Base-by-base conservation (phyloP, 2,113 vertebrate species). In the Rhinogobius similis region DNA sequence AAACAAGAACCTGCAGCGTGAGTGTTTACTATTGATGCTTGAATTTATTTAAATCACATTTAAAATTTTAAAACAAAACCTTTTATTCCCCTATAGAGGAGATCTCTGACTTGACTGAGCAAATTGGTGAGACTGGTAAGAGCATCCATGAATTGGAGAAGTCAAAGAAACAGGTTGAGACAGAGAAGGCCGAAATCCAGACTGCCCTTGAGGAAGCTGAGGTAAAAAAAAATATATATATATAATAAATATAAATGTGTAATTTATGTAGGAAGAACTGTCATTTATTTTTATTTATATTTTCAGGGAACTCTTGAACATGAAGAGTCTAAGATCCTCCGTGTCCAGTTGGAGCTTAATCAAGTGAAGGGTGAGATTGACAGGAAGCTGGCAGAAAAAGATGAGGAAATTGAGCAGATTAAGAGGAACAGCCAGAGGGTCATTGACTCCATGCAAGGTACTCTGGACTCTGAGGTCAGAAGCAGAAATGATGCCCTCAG, bases 261-360 rank as follows among this genome's bases (percentile, higher is more conserved):
- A 48, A 48, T 13, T 0, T 63, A 48, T 67, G 70, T 62, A n/a
- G 44, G 44, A 48, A 20, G 18, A 46, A 4, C n/a, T n/a, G 18
- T 48, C 0, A 18, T 44, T 16, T 5, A n/a, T 1, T n/a, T 20
- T 6, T 48, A 7, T 41, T 41, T 48, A 9, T 48, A 13, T n/a
- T 48, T 46, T n/a, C 44, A 48, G 44, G 44, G 44, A 48, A 48
- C 44, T 48, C 44, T 48, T 48, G 44, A 48, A 48, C 44, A 48
- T 48, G 44, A 48, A 48, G 44, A 48, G 44, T 48, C 44, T n/a
- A 48, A 48, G 44, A 48, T 48, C 18, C 44, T 48, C 6, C 44
- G 44, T 48, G 44, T 48, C 44, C 44, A 48, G 18, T 8, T 48
- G 44, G 44, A 48, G 20, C 44, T 48, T 20, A 48, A 48, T 20